A percentile compares a stretch with the other conserved stretches of the same genome.
phyloP scores from a whole-genome alignment of 2,888 invertebrate species.

The Ornithoptera alexandrae region DNA sequence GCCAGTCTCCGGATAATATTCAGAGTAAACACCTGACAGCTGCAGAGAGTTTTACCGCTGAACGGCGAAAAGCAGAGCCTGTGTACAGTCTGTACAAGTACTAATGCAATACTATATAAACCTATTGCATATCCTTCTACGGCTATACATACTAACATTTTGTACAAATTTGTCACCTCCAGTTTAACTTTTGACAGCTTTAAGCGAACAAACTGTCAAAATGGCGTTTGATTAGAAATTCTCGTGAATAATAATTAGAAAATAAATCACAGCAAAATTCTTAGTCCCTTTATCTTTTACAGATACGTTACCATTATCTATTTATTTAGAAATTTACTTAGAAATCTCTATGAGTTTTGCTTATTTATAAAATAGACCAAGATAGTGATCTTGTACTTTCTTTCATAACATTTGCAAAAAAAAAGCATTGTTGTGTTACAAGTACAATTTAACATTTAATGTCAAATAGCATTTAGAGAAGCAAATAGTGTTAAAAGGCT shows the following conservation, averaged over 20 bases:
- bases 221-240: no score
- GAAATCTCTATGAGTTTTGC: no score
- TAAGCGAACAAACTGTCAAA: no score
- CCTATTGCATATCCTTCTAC: not conserved
- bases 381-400: not conserved
- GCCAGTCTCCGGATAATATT: conserved; percentile 53
- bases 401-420: not conserved
- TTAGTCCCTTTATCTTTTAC: not conserved
- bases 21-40: conserved; percentile 67
- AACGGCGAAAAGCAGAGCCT: conserved; percentile 49
- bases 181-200: no score
- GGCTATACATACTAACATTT: not conserved
- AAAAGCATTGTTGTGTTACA: not conserved
- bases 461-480: conserved; percentile 32
- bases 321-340: no score
- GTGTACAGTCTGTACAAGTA: conserved; percentile 39
- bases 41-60: conserved; percentile 52
- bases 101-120: conserved; percentile 20
- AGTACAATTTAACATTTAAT: conserved; percentile 13
- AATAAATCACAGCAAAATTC: not conserved
- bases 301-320: not conserved
- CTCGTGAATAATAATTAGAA: no score
- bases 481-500: conserved; percentile 37
- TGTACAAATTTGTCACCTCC: not conserved
- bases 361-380: not conserved